Evolutionary conservation across 1,140 invertebrate genomes (phyloP).

Genomic region (Drosophila santomea): DNA sequence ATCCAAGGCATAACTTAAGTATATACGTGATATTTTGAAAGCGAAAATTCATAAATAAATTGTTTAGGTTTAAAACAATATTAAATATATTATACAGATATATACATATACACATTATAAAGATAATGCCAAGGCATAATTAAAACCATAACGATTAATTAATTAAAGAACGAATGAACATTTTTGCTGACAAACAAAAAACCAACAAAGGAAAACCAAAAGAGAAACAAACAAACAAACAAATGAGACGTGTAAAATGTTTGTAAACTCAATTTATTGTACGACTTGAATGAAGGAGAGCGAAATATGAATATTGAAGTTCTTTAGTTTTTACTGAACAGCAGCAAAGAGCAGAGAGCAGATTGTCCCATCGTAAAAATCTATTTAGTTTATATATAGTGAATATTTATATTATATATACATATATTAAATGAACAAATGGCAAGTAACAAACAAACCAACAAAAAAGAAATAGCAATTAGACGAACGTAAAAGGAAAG

Average conservation of each 20-base stretch:
- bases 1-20: slow-evolving; percentile 84
- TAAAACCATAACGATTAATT: slow-evolving; percentile 56
- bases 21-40: slow-evolving; percentile 83
- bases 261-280: slow-evolving; percentile 77
- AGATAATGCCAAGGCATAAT: slow-evolving; percentile 61
- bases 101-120: slow-evolving; percentile 61
- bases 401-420: slow-evolving; percentile 65
- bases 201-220: slow-evolving; percentile 15
- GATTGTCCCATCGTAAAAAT: slow-evolving; percentile 81
- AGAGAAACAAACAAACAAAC: slow-evolving; percentile 1
- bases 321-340: slow-evolving; percentile 71
- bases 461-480: slow-evolving; percentile 39
- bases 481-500: slow-evolving; percentile 32
- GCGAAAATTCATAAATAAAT: slow-evolving; percentile 82
- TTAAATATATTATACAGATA: slow-evolving; percentile 61
- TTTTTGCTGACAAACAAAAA: slow-evolving; percentile 69
- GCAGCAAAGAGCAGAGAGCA: slow-evolving; percentile 56
- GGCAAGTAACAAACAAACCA: slow-evolving; percentile 48
- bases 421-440: slow-evolving; percentile 71
- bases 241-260: slow-evolving; percentile 45
- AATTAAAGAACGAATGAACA: slow-evolving; percentile 67
- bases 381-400: slow-evolving; percentile 81
- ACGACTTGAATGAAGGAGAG: slow-evolving; percentile 34
- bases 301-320: slow-evolving; percentile 14
- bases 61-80: slow-evolving; percentile 77